Percentiles rank a stretch among this genome's conserved stretches.
phyloP scores from a whole-genome alignment of 2,113 vertebrate species.

The Suricata suricatta region DNA sequence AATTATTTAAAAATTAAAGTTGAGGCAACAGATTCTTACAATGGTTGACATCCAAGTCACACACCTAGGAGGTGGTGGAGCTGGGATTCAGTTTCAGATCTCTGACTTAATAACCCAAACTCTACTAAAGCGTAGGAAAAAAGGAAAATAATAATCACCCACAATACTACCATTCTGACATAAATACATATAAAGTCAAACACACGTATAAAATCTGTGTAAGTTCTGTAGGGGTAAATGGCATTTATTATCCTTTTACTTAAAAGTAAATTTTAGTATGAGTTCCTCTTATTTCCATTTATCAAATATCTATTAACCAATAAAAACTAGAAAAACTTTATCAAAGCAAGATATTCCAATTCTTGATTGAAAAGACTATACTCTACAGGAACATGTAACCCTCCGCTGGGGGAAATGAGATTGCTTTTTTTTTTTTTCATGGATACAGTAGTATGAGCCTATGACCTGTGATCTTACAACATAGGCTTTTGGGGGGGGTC shows the following conservation, averaged over 20 bases:
- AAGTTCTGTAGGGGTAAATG: not conserved
- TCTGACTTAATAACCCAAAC: not conserved
- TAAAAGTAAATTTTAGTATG: constrained; percentile 1
- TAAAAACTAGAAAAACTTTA: not conserved
- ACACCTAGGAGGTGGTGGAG: not conserved
- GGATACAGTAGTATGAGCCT: not conserved
- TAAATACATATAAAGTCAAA: not conserved
- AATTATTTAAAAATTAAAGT: not conserved
- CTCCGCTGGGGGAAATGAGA: not conserved
- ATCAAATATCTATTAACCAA: not conserved
- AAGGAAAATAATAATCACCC: not conserved
- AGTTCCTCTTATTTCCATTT: not conserved
- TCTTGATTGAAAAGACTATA: not conserved
- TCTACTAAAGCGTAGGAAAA: not conserved
- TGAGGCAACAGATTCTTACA: not conserved
- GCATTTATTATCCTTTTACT: constrained; percentile 1
- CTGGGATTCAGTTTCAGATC: not conserved
- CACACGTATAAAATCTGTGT: not conserved
- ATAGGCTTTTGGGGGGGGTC: not conserved
- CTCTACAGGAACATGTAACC: not conserved
- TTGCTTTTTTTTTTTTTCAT: not conserved
- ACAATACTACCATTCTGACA: not conserved
- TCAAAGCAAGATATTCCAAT: constrained; percentile 7
- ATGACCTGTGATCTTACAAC: not conserved
- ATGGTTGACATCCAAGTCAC: not conserved